phyloP scores from a whole-genome alignment of 2,888 invertebrate species.

The Pollenia angustigena region DNA sequence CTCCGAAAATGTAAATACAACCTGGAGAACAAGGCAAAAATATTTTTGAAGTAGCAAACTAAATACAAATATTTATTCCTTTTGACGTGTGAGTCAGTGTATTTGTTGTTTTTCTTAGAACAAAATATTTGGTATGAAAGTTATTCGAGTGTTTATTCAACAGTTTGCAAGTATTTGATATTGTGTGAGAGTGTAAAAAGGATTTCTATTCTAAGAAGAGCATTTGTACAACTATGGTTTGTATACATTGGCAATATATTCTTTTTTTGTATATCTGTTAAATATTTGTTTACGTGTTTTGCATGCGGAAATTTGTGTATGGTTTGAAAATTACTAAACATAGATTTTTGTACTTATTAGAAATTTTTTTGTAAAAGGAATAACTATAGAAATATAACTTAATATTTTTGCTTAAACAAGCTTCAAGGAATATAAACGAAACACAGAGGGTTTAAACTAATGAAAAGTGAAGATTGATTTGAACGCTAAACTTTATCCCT shows the following conservation, averaged over 20 bases:
- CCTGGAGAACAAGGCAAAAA: neutral
- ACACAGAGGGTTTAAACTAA: too few relatives aligned
- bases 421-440: too few relatives aligned
- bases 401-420: too few relatives aligned
- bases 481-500: too few relatives aligned
- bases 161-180: constrained; percentile 7
- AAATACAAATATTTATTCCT: constrained; percentile 12
- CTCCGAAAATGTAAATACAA: neutral
- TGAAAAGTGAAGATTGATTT: too few relatives aligned
- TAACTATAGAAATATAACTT: too few relatives aligned
- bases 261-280: constrained; percentile 11
- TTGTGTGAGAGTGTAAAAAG: neutral
- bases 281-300: constrained; percentile 66
- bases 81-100: neutral
- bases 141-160: constrained; percentile 47
- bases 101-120: neutral
- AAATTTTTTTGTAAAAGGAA: too few relatives aligned
- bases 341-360: neutral
- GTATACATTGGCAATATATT: neutral
- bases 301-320: constrained; percentile 38
- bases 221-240: too few relatives aligned
- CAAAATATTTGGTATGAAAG: constrained; percentile 23
- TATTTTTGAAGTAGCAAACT: constrained; percentile 29
- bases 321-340: constrained; percentile 29
- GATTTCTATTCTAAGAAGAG: too few relatives aligned